Evolutionary conservation across 1,140 invertebrate genomes (phyloP), one percentile per base, ranked within the genome.

Genomic region (Drosophila sturtevanti): DNA sequence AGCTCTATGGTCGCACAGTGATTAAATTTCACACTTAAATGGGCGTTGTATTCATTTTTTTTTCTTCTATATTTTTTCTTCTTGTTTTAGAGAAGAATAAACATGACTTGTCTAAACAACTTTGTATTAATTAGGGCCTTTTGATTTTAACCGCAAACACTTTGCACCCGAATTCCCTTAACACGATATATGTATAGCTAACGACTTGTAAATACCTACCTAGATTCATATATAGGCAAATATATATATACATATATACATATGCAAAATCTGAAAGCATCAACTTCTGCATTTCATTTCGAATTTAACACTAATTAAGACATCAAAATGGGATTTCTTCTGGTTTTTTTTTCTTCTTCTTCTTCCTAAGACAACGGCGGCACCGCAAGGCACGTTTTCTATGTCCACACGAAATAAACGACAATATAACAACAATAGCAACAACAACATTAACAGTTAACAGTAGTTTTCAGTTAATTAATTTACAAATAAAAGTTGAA

Each of bases 21-120:
- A 89, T 89, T 89, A 80, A 80, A 89, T 89, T 89, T 89, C 84
- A 89, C 84, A 87, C 79, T 81, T 64, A 24, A 69, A 56, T 69
- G 75, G 70, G 52, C 58, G 63, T 48, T 16, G 24, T 31, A 6
- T 31, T n/a, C n/a, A n/a, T n/a, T 12, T 48, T 18, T 48, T 9
- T 44, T 44, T 44, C 3, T 44, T 44, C 9, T 21, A 11, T 44
- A 16, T 21, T 1, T 4, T 31, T 44, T 24, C 7, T 11, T 27
- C 10, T 38, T 31, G 31, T 34, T 10, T 58, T 1, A 21, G 16
- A 48, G 11, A 11, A 18, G 60, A 51, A 59, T 76, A 69, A 76
- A 69, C 48, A 76, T 59, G 37, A 56, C 38, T 56, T 86, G 70
- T 78, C 73, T 71, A 81, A 87, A 87, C 68, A 87, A 68, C 60